A percentile compares a stretch with the other conserved stretches of the same genome.
phyloP scores from a whole-genome alignment of 1,140 invertebrate genomes.

The Orius insidiosus region DNA sequence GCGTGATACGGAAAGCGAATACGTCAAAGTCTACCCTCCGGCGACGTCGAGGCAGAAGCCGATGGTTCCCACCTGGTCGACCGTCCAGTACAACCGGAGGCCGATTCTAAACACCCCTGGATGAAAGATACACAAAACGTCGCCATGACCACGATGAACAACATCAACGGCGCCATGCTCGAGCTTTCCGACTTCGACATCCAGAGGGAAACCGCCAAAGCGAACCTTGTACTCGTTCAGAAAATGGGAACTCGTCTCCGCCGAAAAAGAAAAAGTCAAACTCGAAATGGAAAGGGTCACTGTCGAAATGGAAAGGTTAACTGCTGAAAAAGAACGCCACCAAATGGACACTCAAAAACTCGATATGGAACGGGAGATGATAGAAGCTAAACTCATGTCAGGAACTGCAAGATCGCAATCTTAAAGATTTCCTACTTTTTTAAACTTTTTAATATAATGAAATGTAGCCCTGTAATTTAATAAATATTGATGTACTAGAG shows the following conservation, averaged over 20 bases:
- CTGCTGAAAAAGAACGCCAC: slow-evolving; percentile 3
- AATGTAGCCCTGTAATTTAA: no score
- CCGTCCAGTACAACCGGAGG: slow-evolving; percentile 1
- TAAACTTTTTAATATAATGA: no score
- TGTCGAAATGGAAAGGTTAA: slow-evolving; percentile 2
- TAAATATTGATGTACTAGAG: no score
- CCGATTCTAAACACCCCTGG: slow-evolving; percentile 12
- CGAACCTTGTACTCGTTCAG: slow-evolving; percentile 9
- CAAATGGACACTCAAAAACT: slow-evolving; percentile 12
- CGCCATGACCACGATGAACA: slow-evolving; percentile 9
- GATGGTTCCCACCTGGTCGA: slow-evolving; percentile 8
- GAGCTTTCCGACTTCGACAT: slow-evolving; percentile 11
- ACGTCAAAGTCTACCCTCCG: no score
- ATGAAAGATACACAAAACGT: slow-evolving; percentile 13
- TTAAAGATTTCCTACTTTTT: no score
- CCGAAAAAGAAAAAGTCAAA: slow-evolving; percentile 11
- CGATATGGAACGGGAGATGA: slow-evolving; percentile 12
- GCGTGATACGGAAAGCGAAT: no score
- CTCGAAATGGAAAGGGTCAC: slow-evolving; percentile 2
- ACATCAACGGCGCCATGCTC: slow-evolving; percentile 8
- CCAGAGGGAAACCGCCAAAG: slow-evolving; percentile 10
- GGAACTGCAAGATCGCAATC: no score
- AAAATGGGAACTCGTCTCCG: slow-evolving; percentile 9
- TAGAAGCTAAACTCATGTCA: slow-evolving; percentile 8
- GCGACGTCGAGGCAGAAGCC: no score